Conservation (phyloP, 2,888 invertebrate species). For the Branchinecta sandiegonensis region DNA sequence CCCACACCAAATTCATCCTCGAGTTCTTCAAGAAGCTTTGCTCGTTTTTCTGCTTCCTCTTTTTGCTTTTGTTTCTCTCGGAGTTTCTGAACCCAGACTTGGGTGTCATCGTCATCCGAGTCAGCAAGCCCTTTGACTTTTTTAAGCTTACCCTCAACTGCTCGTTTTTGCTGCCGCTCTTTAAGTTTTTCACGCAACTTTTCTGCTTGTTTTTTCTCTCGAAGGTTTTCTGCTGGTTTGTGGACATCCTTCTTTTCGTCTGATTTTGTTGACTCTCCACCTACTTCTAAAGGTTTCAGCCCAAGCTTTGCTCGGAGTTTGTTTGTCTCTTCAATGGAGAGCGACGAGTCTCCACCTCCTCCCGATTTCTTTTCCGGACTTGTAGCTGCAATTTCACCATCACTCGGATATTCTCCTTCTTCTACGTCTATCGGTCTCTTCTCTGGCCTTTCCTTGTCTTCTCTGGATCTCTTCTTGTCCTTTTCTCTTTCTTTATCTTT, state of each 20-base stretch:
- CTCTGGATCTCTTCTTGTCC: slow-evolving; percentile 16
- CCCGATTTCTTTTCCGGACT: slow-evolving; percentile 22
- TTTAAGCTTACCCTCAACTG: slow-evolving; percentile 51
- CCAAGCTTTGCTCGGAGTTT: slow-evolving; percentile 81
- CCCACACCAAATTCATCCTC: slow-evolving; percentile 86
- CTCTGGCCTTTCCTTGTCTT: slow-evolving; percentile 17
- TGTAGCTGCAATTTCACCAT: background rate
- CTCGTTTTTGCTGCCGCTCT: slow-evolving; percentile 60
- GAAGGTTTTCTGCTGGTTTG: slow-evolving; percentile 61
- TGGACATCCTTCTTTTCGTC: slow-evolving; percentile 45
- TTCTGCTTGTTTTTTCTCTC: slow-evolving; percentile 56
- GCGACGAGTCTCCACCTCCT: slow-evolving; percentile 38
- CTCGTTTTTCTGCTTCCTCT: slow-evolving; percentile 68
- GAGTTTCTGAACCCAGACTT: slow-evolving; percentile 68
- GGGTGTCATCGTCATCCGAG: slow-evolving; percentile 52
- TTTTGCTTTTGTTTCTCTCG: slow-evolving; percentile 61
- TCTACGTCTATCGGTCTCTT: slow-evolving; percentile 13
- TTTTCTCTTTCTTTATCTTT: slow-evolving; percentile 21
- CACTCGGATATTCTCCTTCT: slow-evolving; percentile 3
- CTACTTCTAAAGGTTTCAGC: slow-evolving; percentile 70
- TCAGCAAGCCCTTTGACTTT: slow-evolving; percentile 50
- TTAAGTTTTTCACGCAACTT: slow-evolving; percentile 65
- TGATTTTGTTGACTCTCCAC: slow-evolving; percentile 33
- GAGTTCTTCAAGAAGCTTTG: slow-evolving; percentile 82
- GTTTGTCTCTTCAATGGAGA: slow-evolving; percentile 74